These are phyloP conservation scores for Sebastes oblongus DNA, from an alignment of 2,797 vertebrate genomes.

Conservation along the genomic window DNA sequence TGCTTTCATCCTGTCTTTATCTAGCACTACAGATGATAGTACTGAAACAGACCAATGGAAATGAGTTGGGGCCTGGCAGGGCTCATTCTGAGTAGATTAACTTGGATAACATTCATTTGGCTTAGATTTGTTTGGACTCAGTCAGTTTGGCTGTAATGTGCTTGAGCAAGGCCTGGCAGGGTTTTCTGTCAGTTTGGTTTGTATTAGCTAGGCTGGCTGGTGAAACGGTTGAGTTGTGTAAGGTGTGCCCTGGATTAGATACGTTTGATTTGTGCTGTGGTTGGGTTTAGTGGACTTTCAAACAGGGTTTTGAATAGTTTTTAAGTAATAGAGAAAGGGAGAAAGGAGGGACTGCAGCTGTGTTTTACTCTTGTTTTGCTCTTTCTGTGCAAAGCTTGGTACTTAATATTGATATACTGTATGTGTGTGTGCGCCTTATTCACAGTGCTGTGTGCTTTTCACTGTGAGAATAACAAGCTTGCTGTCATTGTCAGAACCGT, in stretches of 20 bases:
- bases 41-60: slow-evolving; percentile 26
- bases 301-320: slow-evolving; percentile 13
- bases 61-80: slow-evolving; percentile 26
- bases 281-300: slow-evolving; percentile 11
- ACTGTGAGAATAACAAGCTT: slow-evolving; percentile 51
- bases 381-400: background rate
- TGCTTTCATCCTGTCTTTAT: background rate
- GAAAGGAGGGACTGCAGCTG: slow-evolving; percentile 7
- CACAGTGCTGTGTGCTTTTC: slow-evolving; percentile 13
- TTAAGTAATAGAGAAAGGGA: background rate
- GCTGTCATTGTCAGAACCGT: slow-evolving; percentile 23
- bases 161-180: slow-evolving; percentile 7
- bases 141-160: slow-evolving; percentile 24
- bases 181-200: slow-evolving; percentile 51
- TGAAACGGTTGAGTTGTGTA: slow-evolving; percentile 15
- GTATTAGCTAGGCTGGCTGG: slow-evolving; percentile 38
- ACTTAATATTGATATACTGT: slow-evolving; percentile 30
- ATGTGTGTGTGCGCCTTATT: background rate
- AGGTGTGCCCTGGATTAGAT: slow-evolving; percentile 52
- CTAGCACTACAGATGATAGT: background rate
- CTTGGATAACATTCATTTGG: slow-evolving; percentile 61
- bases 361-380: slow-evolving; percentile 11
- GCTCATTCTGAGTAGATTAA: slow-evolving; percentile 53
- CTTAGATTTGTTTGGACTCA: slow-evolving; percentile 47
- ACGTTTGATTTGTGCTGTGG: slow-evolving; percentile 33